phyloP scores from a whole-genome alignment of 1,140 invertebrate genomes.

The Bombyx mori region DNA sequence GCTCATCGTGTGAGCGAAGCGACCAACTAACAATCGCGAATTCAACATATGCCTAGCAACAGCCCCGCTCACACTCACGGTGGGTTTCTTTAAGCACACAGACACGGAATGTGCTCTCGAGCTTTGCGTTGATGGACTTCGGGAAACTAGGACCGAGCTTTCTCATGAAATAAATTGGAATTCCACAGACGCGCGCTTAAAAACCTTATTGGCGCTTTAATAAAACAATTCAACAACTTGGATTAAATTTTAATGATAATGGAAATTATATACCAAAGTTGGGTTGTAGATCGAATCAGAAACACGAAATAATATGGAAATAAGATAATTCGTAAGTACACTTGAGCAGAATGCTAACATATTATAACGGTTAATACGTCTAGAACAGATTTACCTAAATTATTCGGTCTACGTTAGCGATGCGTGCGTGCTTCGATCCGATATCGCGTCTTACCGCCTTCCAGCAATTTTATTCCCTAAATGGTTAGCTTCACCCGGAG shows the following conservation, averaged over 20 bases:
- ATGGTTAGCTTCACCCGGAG: too few species aligned
- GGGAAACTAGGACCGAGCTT: constrained; percentile 24
- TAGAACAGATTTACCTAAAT: constrained; percentile 59
- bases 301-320: constrained; percentile 47
- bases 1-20: constrained; percentile 55
- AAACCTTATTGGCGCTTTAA: neutral
- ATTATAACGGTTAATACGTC: constrained; percentile 54
- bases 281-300: constrained; percentile 34
- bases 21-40: constrained; percentile 57
- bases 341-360: constrained; percentile 45
- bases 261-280: too few species aligned
- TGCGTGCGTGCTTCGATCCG: constrained; percentile 36
- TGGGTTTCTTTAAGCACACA: constrained; percentile 38
- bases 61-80: constrained; percentile 46
- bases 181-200: constrained; percentile 5
- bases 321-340: constrained; percentile 48
- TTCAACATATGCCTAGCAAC: constrained; percentile 59
- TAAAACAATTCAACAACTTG: neutral
- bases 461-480: too few species aligned
- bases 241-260: neutral
- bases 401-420: constrained; percentile 55
- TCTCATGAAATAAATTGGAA: constrained; percentile 11
- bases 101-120: constrained; percentile 34
- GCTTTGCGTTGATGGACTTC: constrained; percentile 33
- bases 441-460: constrained; percentile 14